phyloP scores from a whole-genome alignment of 2,888 invertebrate species.

The Campoplex nolae region DNA sequence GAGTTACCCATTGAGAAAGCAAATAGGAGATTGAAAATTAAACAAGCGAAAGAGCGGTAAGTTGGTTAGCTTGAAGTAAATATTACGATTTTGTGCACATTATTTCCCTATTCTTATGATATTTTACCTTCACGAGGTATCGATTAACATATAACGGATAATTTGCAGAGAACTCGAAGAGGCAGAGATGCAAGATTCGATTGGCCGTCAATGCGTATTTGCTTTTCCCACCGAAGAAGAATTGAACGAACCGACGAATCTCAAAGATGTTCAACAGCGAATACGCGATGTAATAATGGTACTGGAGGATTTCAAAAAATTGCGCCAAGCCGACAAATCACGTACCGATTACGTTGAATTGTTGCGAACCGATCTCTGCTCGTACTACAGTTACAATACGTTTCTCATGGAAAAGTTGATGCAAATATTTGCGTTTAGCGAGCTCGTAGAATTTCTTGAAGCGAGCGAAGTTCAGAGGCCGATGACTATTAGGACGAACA shows the following conservation, averaged over 20 bases:
- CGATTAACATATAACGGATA: neutral
- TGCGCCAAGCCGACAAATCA: constrained; percentile 88
- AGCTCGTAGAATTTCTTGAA: constrained; percentile 97
- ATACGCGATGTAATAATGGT: constrained; percentile 94
- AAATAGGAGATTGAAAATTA: constrained; percentile 91
- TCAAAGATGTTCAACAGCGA: constrained; percentile 94
- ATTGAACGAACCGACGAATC: constrained; percentile 88
- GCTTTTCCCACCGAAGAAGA: constrained; percentile 92
- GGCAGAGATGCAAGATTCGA: constrained; percentile 93
- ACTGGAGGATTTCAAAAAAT: constrained; percentile 91
- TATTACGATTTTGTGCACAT: too few relatives aligned
- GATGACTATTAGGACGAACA: constrained; percentile 97
- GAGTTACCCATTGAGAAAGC: constrained; percentile 94
- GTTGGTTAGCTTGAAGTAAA: neutral
- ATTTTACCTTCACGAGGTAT: neutral
- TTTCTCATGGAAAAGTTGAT: constrained; percentile 97
- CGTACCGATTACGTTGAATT: constrained; percentile 93
- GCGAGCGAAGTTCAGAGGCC: constrained; percentile 98
- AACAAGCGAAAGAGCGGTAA: constrained; percentile 88
- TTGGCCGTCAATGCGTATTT: constrained; percentile 91
- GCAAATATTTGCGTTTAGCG: constrained; percentile 94
- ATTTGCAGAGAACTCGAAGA: constrained; percentile 88
- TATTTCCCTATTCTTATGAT: too few relatives aligned
- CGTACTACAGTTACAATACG: constrained; percentile 98
- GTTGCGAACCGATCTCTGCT: constrained; percentile 93